Evolutionary conservation across 2,113 vertebrate species (phyloP).

Genomic region (Cricetomys ansorgei): DNA sequence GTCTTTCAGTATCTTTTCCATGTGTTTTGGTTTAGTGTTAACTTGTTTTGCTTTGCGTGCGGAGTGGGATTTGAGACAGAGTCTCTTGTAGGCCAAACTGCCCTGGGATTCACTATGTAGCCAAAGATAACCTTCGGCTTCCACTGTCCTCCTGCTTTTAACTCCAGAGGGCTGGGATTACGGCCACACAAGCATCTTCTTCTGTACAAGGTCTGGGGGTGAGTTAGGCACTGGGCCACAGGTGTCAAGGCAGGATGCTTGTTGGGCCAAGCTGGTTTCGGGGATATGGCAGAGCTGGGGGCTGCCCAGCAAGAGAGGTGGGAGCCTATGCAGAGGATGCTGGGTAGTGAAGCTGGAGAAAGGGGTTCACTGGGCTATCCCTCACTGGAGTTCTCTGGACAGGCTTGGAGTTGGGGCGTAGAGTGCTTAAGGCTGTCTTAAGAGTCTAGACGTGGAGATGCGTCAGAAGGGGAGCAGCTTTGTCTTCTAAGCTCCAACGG

Average conservation of each 20-base stretch:
- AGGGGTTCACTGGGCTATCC: not conserved
- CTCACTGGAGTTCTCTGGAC: not conserved
- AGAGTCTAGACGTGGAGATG: not conserved
- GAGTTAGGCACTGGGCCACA: not conserved
- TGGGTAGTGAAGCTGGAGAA: not conserved
- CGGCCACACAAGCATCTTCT: not conserved
- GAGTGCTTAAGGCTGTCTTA: not conserved
- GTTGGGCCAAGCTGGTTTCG: not conserved
- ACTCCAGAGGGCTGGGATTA: too few relatives aligned
- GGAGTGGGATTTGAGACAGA: not conserved
- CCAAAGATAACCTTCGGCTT: not conserved
- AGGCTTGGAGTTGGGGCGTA: not conserved
- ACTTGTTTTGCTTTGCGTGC: too few relatives aligned
- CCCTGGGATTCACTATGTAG: not conserved
- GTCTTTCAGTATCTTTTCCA: not conserved
- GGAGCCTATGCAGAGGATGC: not conserved
- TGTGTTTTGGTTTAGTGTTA: not conserved
- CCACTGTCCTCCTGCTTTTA: not conserved
- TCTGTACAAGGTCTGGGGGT: too few relatives aligned
- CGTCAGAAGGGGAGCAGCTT: not conserved
- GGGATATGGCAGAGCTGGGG: not conserved
- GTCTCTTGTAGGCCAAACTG: not conserved
- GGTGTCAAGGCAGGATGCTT: not conserved
- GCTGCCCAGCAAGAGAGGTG: not conserved
- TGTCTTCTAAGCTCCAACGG: accelerated